A percentile compares a stretch with the other conserved stretches of the same genome.
phyloP scores from a whole-genome alignment of 2,797 vertebrate species.

The Gorsachius magnificus region DNA sequence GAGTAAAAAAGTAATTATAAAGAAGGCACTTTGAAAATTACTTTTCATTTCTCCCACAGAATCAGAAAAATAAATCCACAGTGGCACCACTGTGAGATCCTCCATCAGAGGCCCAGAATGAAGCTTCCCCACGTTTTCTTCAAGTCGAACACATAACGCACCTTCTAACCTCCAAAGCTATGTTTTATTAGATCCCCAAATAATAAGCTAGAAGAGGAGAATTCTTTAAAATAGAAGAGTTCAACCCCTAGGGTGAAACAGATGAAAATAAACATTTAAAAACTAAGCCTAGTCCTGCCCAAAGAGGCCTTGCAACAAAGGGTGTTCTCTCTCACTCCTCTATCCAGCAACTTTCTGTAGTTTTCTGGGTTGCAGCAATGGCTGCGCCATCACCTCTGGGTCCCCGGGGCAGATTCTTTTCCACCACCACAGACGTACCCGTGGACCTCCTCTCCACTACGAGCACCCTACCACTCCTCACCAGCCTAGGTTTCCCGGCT shows the following conservation, averaged over 20 bases:
- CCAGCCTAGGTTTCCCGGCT: accelerated
- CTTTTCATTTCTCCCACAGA: background rate
- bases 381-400: accelerated
- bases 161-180: background rate
- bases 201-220: background rate
- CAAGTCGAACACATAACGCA: background rate
- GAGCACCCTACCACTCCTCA: background rate
- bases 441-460: background rate
- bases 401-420: background rate
- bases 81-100: accelerated
- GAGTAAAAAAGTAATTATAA: background rate
- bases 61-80: background rate
- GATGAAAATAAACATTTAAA: background rate
- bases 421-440: accelerated
- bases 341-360: background rate
- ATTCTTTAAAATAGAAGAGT: background rate
- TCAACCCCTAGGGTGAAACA: background rate
- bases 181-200: background rate
- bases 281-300: background rate
- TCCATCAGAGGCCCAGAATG: background rate
- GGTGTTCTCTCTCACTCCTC: background rate
- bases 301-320: background rate
- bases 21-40: background rate
- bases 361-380: background rate
- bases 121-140: background rate